Base-by-base conservation (phyloP, 2,888 invertebrate genomes). In the Brachyptera putata region DNA sequence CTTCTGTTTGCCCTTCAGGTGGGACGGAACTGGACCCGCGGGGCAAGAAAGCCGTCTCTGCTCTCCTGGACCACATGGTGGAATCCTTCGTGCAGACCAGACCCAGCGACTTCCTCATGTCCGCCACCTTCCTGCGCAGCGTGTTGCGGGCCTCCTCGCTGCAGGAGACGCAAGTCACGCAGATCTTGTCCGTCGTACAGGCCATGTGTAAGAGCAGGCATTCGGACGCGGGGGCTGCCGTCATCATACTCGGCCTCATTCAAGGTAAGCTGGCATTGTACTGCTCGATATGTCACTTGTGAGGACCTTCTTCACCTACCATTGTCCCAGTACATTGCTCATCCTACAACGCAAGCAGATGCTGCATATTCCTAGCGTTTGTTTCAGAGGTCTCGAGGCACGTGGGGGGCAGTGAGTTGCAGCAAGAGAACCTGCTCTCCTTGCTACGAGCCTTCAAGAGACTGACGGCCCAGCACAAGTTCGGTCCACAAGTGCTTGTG, bases 401-500 rank as follows among this genome's bases (percentile, higher is more conserved):
- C 46, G 22, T 46, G 9, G n/a, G 24, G 21, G 4, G 4, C 24
- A 7, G 5, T 21, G 22, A 24, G 4, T 7, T 11, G 3, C 22
- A 46, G n/a, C 14, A 22, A 53, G 16, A 34, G n/a, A 58, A 61
- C 24, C 22, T 55, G 7, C 1, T 63, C 18, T 36, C 58, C 21
- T 22, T 63, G 4, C 53, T 64, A 37, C 37, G 18, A 24, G 57
- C 60, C 22, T 57, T 63, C 36, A 56, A 62, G 36, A 65, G 65
- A 57, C 55, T 56, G 48, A 25, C 58, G 1, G 21, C 14, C 9
- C 39, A 34, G 11, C 25, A 48, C 14, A 56, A 60, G 4, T 77
- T 74, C 65, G 77, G 79, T 7, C 72, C 76, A 1, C 56, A 70
- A 14, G 70, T 75, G 21, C 67, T 73, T 21, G 63, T 74, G n/a